Percentiles rank a stretch among this genome's conserved stretches.
phyloP scores from a whole-genome alignment of 1,140 invertebrate genomes.

The Neotoxoptera formosana region DNA sequence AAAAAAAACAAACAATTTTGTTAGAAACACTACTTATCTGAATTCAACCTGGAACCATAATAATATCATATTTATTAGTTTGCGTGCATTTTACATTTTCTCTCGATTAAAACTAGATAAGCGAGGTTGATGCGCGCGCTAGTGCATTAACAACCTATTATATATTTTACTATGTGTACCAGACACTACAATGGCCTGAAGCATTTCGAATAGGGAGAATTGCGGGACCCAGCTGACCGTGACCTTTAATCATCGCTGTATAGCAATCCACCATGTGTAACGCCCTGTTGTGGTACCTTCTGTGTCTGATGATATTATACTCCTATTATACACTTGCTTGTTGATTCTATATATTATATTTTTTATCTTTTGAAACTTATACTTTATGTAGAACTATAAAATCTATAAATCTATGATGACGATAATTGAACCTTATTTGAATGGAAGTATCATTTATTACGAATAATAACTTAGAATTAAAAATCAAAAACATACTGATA shows the following conservation, averaged over 20 bases:
- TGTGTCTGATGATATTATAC: not conserved
- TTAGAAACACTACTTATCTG: not conserved
- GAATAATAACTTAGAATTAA: not conserved
- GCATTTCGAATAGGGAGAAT: conserved; percentile 39
- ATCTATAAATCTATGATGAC: not conserved
- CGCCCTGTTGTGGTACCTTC: conserved; percentile 34
- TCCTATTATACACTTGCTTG: not conserved
- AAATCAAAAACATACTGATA: not conserved
- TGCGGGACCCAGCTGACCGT: conserved; percentile 49
- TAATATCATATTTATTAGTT: conserved; percentile 33
- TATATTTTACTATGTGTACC: conserved; percentile 26
- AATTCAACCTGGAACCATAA: not conserved
- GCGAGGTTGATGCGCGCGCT: conserved; percentile 38
- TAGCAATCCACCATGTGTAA: conserved; percentile 41
- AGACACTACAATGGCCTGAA: conserved; percentile 19
- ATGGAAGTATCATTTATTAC: not conserved
- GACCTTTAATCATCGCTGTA: conserved; percentile 51
- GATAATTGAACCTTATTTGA: not conserved
- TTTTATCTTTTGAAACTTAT: not conserved
- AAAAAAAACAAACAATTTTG: not conserved
- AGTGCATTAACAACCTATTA: conserved; percentile 45
- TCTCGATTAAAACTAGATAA: conserved; percentile 44
- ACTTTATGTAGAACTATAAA: not conserved
- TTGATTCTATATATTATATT: not conserved
- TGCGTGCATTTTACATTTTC: conserved; percentile 17